These are phyloP conservation scores for Chiloscyllium punctatum DNA, from an alignment of 2,797 vertebrate genomes.

Conservation along the genomic window DNA sequence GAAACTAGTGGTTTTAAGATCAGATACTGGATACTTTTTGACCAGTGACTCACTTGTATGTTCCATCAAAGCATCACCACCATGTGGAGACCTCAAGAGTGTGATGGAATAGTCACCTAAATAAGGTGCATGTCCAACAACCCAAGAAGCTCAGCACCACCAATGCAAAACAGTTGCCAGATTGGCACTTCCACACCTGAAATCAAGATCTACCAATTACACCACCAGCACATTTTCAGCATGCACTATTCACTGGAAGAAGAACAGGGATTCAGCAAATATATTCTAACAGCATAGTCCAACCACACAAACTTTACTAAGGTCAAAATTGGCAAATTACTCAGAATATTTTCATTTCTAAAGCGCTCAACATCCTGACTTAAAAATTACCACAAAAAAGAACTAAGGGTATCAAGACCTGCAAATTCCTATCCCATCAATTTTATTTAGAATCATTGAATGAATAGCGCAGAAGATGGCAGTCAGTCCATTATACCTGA, in stretches of 20 bases:
- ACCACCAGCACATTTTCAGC: neutral
- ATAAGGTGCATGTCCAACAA: neutral
- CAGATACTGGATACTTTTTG: neutral
- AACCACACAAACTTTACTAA: neutral
- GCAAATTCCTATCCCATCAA: neutral
- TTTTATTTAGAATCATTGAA: neutral
- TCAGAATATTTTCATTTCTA: neutral
- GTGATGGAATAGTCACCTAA: neutral
- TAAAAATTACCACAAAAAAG: neutral
- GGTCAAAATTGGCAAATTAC: neutral
- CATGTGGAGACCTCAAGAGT: neutral
- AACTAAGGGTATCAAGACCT: neutral
- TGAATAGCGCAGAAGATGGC: neutral
- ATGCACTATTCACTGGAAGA: neutral
- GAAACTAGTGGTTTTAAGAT: neutral
- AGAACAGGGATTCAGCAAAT: neutral
- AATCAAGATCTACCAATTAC: neutral
- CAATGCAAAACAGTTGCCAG: neutral
- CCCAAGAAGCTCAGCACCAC: neutral
- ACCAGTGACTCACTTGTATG: neutral
- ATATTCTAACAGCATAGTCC: neutral
- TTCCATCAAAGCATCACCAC: neutral
- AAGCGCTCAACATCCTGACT: neutral
- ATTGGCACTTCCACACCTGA: neutral
- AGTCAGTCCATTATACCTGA: neutral